Evolutionary conservation across 2,888 invertebrate genomes (phyloP).

Genomic region (Lysandra coridon): DNA sequence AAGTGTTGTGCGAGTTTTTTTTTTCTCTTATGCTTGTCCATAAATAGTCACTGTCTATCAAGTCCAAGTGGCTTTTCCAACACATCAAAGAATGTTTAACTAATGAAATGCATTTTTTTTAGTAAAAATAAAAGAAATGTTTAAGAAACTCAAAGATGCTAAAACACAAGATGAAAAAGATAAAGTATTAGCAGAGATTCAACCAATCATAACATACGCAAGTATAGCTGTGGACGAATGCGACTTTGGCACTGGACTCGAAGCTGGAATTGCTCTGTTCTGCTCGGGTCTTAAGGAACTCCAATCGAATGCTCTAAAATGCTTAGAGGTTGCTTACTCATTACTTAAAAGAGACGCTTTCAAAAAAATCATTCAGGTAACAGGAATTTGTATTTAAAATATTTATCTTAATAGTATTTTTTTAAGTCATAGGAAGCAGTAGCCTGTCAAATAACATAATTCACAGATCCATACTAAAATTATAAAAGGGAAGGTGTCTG

Average conservation of each 20-base stretch:
- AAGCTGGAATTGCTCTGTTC: constrained; percentile 92
- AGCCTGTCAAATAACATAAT: no score
- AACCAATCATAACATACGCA: constrained; percentile 90
- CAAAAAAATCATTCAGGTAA: constrained; percentile 84
- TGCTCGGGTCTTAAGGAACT: constrained; percentile 86
- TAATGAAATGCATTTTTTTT: constrained; percentile 39
- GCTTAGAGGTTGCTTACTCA: constrained; percentile 87
- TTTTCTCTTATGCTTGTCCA: no score
- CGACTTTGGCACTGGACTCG: constrained; percentile 96
- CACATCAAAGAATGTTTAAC: background rate
- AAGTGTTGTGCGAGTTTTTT: no score
- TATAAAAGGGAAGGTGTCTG: no score
- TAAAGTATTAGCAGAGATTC: constrained; percentile 84
- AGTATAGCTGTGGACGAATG: constrained; percentile 96
- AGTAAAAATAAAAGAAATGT: constrained; percentile 85
- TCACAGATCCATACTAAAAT: no score
- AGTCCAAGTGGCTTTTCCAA: no score
- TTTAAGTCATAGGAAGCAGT: no score
- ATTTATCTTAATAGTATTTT: no score
- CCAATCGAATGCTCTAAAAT: constrained; percentile 82
- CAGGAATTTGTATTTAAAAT: background rate
- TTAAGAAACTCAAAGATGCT: constrained; percentile 83
- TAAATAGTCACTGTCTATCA: no score
- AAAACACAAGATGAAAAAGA: constrained; percentile 80
- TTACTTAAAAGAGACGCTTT: constrained; percentile 87